These are phyloP conservation scores for Actias luna DNA, from an alignment of 2,888 invertebrate genomes.

Conservation along the genomic window DNA sequence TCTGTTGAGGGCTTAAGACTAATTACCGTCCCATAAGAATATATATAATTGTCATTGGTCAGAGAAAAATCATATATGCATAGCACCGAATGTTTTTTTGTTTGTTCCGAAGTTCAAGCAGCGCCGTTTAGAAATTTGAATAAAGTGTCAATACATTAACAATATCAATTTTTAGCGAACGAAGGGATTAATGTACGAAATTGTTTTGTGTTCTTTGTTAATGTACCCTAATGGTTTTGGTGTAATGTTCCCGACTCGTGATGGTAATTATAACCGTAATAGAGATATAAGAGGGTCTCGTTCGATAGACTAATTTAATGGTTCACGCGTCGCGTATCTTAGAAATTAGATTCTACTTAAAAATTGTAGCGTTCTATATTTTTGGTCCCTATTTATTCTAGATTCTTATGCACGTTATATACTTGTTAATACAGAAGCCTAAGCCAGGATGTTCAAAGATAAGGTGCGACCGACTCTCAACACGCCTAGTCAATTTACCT, in stretches of 20 bases:
- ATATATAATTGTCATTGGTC: no score
- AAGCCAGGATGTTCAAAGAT: constrained; percentile 29
- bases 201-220: no score
- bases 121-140: no score
- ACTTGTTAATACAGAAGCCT: constrained; percentile 35
- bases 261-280: background rate
- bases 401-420: constrained; percentile 14
- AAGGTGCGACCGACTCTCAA: constrained; percentile 68
- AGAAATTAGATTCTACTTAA: background rate
- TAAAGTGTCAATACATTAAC: no score
- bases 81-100: no score
- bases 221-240: no score
- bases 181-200: no score
- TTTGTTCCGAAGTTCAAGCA: no score
- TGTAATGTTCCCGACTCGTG: background rate
- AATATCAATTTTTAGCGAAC: no score
- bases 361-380: background rate
- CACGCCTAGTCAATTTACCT: constrained; percentile 81
- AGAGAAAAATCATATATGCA: no score
- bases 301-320: background rate
- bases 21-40: no score
- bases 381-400: constrained; percentile 6
- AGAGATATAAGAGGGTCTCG: background rate
- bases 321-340: background rate
- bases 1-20: no score